A percentile compares a stretch with the other conserved stretches of the same genome.
phyloP scores from a whole-genome alignment of 2,888 invertebrate species.

The Megamerina dolium region DNA sequence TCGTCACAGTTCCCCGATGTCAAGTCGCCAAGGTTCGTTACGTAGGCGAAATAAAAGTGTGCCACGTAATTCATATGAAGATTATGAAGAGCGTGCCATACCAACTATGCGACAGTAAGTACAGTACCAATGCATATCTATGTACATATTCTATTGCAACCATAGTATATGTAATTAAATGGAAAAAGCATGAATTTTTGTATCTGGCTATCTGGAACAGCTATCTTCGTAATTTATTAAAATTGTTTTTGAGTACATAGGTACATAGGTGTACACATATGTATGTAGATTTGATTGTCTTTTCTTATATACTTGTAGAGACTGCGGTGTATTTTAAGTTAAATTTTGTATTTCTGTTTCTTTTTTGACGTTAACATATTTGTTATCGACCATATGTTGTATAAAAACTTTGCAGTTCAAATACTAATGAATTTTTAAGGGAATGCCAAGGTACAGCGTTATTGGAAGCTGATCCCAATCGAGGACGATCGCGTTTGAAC shows the following conservation, averaged over 20 bases:
- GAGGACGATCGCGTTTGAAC: slow-evolving; percentile 56
- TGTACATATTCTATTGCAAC: too few species aligned
- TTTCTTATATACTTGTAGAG: background rate
- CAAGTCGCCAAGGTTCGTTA: slow-evolving; percentile 54
- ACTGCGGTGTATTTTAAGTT: background rate
- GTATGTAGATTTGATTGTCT: too few species aligned
- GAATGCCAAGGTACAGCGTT: slow-evolving; percentile 58
- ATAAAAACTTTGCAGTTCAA: slow-evolving; percentile 55
- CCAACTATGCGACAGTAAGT: slow-evolving; percentile 82
- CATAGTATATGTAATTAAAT: background rate
- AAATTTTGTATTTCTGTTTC: slow-evolving; percentile 19
- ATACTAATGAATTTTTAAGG: slow-evolving; percentile 74
- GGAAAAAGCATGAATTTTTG: background rate
- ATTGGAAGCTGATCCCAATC: slow-evolving; percentile 50
- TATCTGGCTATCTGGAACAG: background rate
- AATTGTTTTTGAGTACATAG: background rate
- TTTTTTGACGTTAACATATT: slow-evolving; percentile 23
- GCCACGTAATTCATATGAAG: slow-evolving; percentile 68
- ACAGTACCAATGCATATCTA: slow-evolving; percentile 11
- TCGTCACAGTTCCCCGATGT: slow-evolving; percentile 53
- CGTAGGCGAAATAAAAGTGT: slow-evolving; percentile 64
- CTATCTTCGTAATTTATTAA: background rate
- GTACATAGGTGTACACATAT: background rate
- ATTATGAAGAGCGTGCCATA: slow-evolving; percentile 79
- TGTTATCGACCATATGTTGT: slow-evolving; percentile 18